These are phyloP conservation scores for Lophura nycthemera DNA, from an alignment of 2,113 vertebrate species.

Conservation along the genomic window DNA sequence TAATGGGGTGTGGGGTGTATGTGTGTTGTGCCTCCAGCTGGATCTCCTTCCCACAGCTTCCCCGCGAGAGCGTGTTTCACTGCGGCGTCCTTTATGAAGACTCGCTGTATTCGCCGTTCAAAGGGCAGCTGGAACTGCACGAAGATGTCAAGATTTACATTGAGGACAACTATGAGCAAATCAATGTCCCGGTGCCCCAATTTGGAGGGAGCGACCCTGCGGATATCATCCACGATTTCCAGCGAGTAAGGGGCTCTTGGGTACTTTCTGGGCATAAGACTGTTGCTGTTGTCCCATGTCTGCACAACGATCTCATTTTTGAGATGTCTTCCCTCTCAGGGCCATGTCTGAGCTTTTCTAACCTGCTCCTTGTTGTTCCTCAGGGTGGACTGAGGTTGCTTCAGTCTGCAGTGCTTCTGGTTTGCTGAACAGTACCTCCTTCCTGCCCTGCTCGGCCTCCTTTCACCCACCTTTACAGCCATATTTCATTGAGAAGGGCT, in stretches of 20 bases:
- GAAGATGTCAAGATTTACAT: constrained; percentile 93
- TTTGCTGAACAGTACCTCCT: background rate
- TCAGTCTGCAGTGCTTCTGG: background rate
- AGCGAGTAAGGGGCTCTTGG: constrained; percentile 80
- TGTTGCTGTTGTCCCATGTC: background rate
- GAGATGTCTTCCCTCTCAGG: background rate
- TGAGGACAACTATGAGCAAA: constrained; percentile 91
- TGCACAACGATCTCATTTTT: rapidly evolving
- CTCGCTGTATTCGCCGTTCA: constrained; percentile 81
- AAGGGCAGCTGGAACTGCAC: constrained; percentile 85
- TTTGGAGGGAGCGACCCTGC: constrained; percentile 92
- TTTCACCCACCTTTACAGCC: background rate
- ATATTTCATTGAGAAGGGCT: rapidly evolving
- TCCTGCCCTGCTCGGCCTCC: background rate
- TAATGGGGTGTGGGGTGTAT: background rate
- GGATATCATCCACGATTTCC: constrained; percentile 95
- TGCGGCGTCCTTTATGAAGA: constrained; percentile 90
- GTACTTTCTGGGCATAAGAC: background rate
- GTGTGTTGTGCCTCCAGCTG: background rate
- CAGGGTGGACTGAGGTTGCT: background rate
- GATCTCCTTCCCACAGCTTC: constrained; percentile 75
- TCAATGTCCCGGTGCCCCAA: constrained; percentile 89
- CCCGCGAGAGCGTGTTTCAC: constrained; percentile 88
- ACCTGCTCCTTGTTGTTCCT: background rate
- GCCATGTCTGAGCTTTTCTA: background rate